Evolutionary conservation across 1,140 invertebrate species (phyloP).

Genomic region (Monochamus saltuarius): DNA sequence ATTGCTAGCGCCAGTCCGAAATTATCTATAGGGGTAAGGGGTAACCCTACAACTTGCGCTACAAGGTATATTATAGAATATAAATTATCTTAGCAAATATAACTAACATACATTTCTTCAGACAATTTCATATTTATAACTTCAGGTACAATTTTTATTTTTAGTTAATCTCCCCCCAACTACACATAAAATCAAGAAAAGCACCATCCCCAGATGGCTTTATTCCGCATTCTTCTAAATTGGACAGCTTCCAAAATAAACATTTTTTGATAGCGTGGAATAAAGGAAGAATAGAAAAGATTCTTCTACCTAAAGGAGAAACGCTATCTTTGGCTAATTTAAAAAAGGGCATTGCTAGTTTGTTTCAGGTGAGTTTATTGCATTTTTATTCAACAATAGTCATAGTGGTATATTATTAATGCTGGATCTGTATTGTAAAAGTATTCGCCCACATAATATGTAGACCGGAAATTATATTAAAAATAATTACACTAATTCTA

Average conservation of each 20-base stretch:
- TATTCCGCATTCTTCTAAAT: slow-evolving; percentile 59
- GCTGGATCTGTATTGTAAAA: too few species aligned
- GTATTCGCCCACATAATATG: too few species aligned
- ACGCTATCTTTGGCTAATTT: slow-evolving; percentile 64
- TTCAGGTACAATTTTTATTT: too few species aligned
- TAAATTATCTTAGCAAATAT: too few species aligned
- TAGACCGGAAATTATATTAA: too few species aligned
- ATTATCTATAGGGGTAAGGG: background rate
- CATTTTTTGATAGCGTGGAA: slow-evolving; percentile 63
- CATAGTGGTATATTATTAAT: background rate
- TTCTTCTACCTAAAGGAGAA: slow-evolving; percentile 59
- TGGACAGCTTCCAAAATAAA: slow-evolving; percentile 55
- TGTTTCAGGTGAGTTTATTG: slow-evolving; percentile 62
- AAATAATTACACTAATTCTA: background rate
- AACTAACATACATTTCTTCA: too few species aligned
- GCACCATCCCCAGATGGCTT: slow-evolving; percentile 65
- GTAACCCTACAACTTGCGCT: too few species aligned
- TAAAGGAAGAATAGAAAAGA: slow-evolving; percentile 57
- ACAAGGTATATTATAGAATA: too few species aligned
- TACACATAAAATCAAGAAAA: slow-evolving; percentile 64
- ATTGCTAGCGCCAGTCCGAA: background rate
- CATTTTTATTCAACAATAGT: background rate
- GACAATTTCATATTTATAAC: too few species aligned
- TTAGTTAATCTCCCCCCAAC: slow-evolving; percentile 58
- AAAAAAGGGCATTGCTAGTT: slow-evolving; percentile 70